Base-by-base conservation (phyloP, 2,888 invertebrate species). In the Atrina japonica region DNA sequence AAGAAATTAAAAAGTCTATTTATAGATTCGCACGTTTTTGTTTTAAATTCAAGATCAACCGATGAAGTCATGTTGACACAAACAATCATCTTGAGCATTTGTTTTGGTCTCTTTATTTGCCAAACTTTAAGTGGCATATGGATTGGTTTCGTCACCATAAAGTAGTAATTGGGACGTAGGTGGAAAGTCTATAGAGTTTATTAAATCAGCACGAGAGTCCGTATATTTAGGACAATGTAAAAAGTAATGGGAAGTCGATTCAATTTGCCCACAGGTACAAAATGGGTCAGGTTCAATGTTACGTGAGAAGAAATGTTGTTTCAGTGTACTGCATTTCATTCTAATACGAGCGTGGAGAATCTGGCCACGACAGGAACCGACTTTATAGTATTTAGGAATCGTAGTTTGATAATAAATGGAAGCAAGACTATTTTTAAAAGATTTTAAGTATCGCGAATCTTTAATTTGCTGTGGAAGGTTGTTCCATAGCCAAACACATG, bases 321-420 rank as follows among this genome's bases (percentile, higher is more conserved):
- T 61, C 9, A 60, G 18, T 14, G 47, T 29, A 27, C 60, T 60
- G 47, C 47, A 43, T 11, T 60, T 60, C 60, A 60, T 60, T 5
- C 60, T 11, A 16, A 60, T 6, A n/a, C 60, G 25, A 16, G 60
- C 45, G 45, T 47, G 60, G 5, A 49, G 9, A 35, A 61, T 23
- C 21, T 61, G 50, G 5, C 61, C 43, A 7, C 18, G 18, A 9
- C 35, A 14, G 16, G 30, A 30, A 23, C 58, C 58, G 25, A 41
- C 41, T 2, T 5, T 58, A 18, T 43, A 47, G 27, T 25, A 60
- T 6, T 14, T 47, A 6, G 58, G 40, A 29, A 18, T 5, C n/a
- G 3, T 45, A 1, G 14, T 25, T 5, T 45, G n/a, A 11, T 11
- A 14, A 41, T 41, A 41, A 7, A 47, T 47, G 7, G 21, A 14